Conservation (phyloP, 2,888 invertebrate species). For the Microctonus aethiopoides region DNA sequence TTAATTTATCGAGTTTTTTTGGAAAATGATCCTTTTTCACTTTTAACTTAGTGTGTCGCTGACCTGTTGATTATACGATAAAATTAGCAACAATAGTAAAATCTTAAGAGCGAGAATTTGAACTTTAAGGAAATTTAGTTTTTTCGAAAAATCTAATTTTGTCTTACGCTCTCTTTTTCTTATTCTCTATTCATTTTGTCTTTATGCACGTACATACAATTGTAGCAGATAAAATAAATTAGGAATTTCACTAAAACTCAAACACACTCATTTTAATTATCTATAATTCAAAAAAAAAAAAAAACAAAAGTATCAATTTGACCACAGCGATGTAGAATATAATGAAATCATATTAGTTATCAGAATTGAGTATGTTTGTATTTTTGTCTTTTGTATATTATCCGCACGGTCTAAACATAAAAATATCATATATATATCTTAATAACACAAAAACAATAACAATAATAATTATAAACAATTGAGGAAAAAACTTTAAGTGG, state of each 20-base stretch:
- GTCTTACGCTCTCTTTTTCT: background rate
- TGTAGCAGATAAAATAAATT: background rate
- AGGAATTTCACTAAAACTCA: background rate
- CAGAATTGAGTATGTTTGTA: background rate
- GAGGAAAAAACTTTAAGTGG: background rate
- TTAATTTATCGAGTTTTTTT: background rate
- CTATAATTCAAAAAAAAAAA: background rate
- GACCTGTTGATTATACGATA: conserved; percentile 46
- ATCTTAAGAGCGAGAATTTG: conserved; percentile 63
- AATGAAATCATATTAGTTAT: background rate
- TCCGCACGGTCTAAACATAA: background rate
- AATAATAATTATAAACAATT: conserved; percentile 8
- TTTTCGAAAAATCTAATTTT: background rate
- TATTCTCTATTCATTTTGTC: background rate
- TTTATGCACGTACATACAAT: background rate
- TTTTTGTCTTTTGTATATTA: background rate
- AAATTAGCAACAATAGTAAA: conserved; percentile 47
- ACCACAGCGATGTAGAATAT: background rate
- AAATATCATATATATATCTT: background rate
- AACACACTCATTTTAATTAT: background rate
- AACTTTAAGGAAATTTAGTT: conserved; percentile 53
- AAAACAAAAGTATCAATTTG: background rate
- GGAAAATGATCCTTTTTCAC: background rate
- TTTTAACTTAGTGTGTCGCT: background rate
- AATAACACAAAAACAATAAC: background rate